Evolutionary conservation across 2,888 invertebrate genomes (phyloP).

Genomic region (Kryphioiulus occultus): DNA sequence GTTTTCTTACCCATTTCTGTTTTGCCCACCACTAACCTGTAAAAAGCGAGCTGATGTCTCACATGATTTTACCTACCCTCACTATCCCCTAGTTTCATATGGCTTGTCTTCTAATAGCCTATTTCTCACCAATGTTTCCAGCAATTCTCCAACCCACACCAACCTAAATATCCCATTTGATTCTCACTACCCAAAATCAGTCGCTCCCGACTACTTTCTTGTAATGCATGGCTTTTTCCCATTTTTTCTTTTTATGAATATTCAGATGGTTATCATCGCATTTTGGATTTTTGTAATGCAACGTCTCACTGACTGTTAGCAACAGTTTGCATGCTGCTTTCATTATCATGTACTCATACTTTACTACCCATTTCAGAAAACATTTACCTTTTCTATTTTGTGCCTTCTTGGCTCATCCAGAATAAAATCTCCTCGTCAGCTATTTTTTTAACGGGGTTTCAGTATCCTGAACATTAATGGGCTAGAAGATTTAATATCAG

Average conservation of each 20-base stretch:
- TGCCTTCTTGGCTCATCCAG: too few relatives aligned
- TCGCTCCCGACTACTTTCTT: slow-evolving; percentile 28
- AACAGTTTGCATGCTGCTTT: slow-evolving; percentile 27
- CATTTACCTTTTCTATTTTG: too few relatives aligned
- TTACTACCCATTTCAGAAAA: neutral
- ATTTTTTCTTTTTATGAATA: neutral
- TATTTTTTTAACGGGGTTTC: too few relatives aligned
- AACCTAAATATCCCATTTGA: slow-evolving; percentile 11
- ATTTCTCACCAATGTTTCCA: slow-evolving; percentile 17
- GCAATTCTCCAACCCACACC: slow-evolving; percentile 2
- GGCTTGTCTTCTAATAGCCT: neutral
- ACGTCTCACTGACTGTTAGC: neutral
- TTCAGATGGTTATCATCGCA: neutral
- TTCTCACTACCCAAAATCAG: slow-evolving; percentile 24
- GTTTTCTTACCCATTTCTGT: slow-evolving; percentile 46
- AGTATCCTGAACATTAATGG: too few relatives aligned
- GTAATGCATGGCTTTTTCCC: slow-evolving; percentile 17
- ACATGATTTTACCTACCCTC: slow-evolving; percentile 23
- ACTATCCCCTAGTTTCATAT: slow-evolving; percentile 32
- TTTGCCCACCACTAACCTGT: slow-evolving; percentile 41
- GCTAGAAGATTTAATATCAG: too few relatives aligned
- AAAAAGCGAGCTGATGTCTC: slow-evolving; percentile 44
- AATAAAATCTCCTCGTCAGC: too few relatives aligned
- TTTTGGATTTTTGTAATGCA: slow-evolving; percentile 18
- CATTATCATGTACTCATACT: neutral